Evolutionary conservation across 2,113 vertebrate genomes (phyloP).

Genomic region (Synchiropus splendidus): DNA sequence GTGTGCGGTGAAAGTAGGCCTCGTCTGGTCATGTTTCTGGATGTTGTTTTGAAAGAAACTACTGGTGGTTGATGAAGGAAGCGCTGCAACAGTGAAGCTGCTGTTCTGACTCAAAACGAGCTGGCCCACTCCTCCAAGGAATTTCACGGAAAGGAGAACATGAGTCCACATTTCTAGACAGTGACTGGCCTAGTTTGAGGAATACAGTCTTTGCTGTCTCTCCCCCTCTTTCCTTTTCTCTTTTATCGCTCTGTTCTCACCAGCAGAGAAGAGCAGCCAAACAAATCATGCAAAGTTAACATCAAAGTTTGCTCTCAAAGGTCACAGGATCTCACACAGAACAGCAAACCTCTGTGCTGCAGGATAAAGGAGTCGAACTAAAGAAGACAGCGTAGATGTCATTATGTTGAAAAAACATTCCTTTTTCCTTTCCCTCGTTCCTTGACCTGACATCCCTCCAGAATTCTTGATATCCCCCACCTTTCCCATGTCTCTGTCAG

Average conservation of each 20-base stretch:
- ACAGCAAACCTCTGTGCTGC: conserved; percentile 28
- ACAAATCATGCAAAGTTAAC: conserved; percentile 51
- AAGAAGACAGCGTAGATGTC: conserved; percentile 2
- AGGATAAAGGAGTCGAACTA: conserved; percentile 11
- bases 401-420: conserved; percentile 12
- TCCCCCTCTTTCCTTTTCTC: conserved; percentile 7
- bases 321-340: conserved; percentile 43
- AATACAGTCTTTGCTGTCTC: conserved; percentile 21
- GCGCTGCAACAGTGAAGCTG: no score
- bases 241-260: conserved; percentile 9
- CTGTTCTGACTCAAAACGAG: no score
- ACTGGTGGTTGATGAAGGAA: no score
- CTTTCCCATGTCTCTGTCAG: conserved; percentile 6
- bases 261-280: conserved; percentile 22
- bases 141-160: no score
- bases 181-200: conserved; percentile 56
- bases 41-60: no score
- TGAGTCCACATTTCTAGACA: conserved; percentile 56
- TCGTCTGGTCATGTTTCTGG: no score
- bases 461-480: conserved; percentile 28
- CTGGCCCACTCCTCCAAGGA: no score
- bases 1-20: no score
- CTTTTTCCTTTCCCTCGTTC: conserved; percentile 10
- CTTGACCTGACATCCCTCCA: conserved; percentile 9
- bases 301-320: conserved; percentile 49